A percentile compares a stretch with the other conserved stretches of the same genome.
Conservation (phyloP, 2,113 vertebrate species). For the Heterocephalus glaber region DNA sequence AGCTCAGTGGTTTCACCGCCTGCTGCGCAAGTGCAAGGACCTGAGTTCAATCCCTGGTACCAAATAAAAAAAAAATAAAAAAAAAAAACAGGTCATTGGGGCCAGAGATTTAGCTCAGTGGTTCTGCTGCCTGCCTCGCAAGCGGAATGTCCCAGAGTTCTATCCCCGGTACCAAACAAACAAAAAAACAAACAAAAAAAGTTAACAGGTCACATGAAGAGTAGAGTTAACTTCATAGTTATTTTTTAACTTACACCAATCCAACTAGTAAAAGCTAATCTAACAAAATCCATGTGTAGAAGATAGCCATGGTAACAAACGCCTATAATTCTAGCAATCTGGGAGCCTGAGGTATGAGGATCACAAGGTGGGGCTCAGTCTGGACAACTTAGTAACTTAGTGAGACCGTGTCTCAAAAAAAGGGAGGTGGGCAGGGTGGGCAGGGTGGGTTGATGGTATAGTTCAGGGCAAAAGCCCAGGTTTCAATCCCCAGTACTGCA, state of each 20-base stretch:
- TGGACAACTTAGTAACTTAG: neutral
- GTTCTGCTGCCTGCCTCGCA: too few species aligned
- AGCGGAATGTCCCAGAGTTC: too few species aligned
- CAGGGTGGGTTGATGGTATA: neutral
- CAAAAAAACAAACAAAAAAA: too few species aligned
- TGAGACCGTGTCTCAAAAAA: neutral
- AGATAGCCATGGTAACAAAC: neutral
- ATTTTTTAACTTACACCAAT: neutral
- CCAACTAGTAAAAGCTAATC: conserved; percentile 18
- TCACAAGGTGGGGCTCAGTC: neutral
- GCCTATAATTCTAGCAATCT: neutral
- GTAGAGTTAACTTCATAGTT: neutral
- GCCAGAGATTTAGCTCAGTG: too few species aligned
- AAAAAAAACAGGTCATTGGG: too few species aligned
- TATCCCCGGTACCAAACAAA: too few species aligned
- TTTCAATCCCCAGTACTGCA: neutral
- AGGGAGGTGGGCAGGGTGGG: too few species aligned
- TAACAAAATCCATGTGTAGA: neutral
- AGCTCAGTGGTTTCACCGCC: too few species aligned
- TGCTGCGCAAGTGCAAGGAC: too few species aligned
- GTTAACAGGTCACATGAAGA: conserved; percentile 4
- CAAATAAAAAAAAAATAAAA: too few species aligned
- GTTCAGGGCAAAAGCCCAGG: too few species aligned
- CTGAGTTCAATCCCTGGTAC: too few species aligned
- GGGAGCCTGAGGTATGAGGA: neutral